Conservation (phyloP, 1,140 invertebrate genomes). For the Uloborus diversus region DNA sequence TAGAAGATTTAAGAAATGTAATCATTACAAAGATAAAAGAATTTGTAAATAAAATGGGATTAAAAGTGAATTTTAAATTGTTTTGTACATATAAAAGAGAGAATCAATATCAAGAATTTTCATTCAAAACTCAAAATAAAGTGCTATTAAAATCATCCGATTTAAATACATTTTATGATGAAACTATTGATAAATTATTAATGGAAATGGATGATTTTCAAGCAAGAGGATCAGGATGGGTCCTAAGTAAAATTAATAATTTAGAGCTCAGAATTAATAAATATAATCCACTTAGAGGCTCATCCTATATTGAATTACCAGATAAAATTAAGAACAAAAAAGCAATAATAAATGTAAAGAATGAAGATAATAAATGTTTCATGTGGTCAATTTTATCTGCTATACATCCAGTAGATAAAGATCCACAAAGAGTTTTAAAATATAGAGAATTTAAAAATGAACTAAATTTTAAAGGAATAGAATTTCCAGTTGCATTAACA, state of each 20-base stretch:
- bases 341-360: constrained; percentile 40
- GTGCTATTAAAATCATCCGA: not conserved
- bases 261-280: constrained; percentile 29
- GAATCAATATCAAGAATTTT: not conserved
- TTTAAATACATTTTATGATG: not conserved
- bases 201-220: constrained; percentile 9
- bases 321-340: constrained; percentile 15
- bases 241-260: not conserved
- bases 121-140: constrained; percentile 21
- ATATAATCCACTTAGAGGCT: constrained; percentile 11
- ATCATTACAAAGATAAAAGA: not conserved
- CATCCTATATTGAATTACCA: constrained; percentile 17
- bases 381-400: constrained; percentile 27
- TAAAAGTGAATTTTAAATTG: not conserved
- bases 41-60: not conserved
- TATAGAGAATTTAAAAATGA: constrained; percentile 12
- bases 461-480: not conserved
- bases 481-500: not conserved
- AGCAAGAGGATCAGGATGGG: constrained; percentile 1
- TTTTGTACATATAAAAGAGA: not conserved
- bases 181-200: constrained; percentile 1
- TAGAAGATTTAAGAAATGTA: not conserved
- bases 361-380: constrained; percentile 44
- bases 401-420: not conserved
- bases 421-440: not conserved